Evolutionary conservation across 2,888 invertebrate genomes (phyloP).

Genomic region (Caenorhabditis panamensis): DNA sequence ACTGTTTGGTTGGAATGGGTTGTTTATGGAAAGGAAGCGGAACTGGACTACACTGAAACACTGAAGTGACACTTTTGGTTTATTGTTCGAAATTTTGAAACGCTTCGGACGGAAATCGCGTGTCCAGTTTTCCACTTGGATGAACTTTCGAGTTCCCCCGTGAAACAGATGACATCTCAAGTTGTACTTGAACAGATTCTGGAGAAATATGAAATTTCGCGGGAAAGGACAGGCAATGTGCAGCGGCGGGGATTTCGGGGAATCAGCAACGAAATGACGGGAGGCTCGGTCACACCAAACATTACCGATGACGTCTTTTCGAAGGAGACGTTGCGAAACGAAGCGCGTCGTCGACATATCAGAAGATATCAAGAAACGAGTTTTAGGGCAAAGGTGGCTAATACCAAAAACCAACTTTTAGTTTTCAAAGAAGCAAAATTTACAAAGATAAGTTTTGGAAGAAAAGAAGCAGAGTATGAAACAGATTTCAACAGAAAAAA

Average conservation of each 20-base stretch:
- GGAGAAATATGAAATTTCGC: not conserved
- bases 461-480: slow-evolving; percentile 47
- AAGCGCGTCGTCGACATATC: slow-evolving; percentile 28
- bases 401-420: slow-evolving; percentile 34
- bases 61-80: too few relatives aligned
- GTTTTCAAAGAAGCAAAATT: not conserved
- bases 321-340: slow-evolving; percentile 18
- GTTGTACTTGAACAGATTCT: slow-evolving; percentile 25
- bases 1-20: not conserved
- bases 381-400: slow-evolving; percentile 13
- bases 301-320: slow-evolving; percentile 38
- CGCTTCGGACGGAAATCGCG: slow-evolving; percentile 11
- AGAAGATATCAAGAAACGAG: slow-evolving; percentile 42
- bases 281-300: slow-evolving; percentile 37
- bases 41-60: too few relatives aligned
- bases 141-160: slow-evolving; percentile 8
- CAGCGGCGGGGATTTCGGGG: not conserved
- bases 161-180: not conserved
- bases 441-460: not conserved
- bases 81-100: not conserved
- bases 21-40: too few relatives aligned
- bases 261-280: slow-evolving; percentile 8
- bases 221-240: slow-evolving; percentile 4
- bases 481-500: slow-evolving; percentile 59
- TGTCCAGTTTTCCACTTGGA: slow-evolving; percentile 18